Percentiles rank a stretch among this genome's conserved stretches.
Conservation (phyloP, 1,140 invertebrate species). For the Drosophila sechellia region DNA sequence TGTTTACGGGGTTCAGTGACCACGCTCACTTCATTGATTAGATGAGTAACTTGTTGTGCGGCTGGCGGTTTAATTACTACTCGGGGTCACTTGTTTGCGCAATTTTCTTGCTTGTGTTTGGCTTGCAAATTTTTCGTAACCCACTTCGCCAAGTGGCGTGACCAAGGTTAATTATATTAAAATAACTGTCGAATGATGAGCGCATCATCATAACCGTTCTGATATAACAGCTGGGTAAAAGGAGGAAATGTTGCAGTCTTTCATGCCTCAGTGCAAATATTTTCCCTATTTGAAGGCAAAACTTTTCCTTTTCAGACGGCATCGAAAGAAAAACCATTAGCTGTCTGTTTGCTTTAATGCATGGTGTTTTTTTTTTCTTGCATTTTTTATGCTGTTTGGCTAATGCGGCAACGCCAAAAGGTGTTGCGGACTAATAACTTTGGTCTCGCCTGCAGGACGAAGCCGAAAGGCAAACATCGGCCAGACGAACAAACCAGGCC, state of each 20-base stretch:
- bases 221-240: conserved; percentile 29
- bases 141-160: conserved; percentile 70
- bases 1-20: conserved; percentile 16
- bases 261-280: not conserved
- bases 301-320: conserved; percentile 25
- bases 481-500: conserved; percentile 26
- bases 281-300: conserved; percentile 9
- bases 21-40: conserved; percentile 41
- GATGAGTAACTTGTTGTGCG: conserved; percentile 32
- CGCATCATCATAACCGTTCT: conserved; percentile 34
- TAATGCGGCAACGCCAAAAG: conserved; percentile 53
- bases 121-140: conserved; percentile 63
- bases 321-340: conserved; percentile 20
- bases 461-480: conserved; percentile 64
- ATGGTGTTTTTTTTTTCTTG: conserved; percentile 7
- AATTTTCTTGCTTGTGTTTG: conserved; percentile 43
- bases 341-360: conserved; percentile 54
- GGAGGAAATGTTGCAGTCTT: conserved; percentile 18
- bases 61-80: conserved; percentile 48
- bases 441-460: conserved; percentile 50
- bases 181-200: conserved; percentile 44
- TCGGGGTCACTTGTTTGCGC: conserved; percentile 52
- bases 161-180: conserved; percentile 79
- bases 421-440: conserved; percentile 78
- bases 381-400: conserved; percentile 18